Conservation (phyloP, 2,113 vertebrate species). For the Ellobius talpinus region DNA sequence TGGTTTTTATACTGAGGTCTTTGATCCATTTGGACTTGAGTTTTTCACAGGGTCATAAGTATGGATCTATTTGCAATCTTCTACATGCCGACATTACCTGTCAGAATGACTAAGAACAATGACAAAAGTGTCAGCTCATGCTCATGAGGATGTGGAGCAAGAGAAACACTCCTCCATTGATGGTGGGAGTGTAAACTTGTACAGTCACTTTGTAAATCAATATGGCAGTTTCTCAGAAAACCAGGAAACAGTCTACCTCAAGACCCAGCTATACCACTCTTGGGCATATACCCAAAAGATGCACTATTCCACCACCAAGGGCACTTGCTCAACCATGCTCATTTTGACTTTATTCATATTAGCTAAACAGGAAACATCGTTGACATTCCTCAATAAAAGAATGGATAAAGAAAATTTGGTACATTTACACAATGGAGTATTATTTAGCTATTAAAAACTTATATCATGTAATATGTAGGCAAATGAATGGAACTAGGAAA, state of each 20-base stretch:
- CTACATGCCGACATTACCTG: background rate
- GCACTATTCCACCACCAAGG: no score
- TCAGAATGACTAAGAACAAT: background rate
- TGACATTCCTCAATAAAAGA: background rate
- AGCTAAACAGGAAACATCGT: background rate
- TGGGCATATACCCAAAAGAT: background rate
- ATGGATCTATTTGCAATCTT: background rate
- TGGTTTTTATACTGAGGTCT: background rate
- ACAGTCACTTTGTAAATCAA: background rate
- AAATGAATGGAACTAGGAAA: background rate
- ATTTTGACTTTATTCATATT: background rate
- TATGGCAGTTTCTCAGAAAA: background rate
- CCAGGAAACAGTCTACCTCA: no score
- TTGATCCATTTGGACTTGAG: background rate
- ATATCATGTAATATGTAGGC: background rate
- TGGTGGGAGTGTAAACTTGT: background rate
- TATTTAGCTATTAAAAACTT: background rate
- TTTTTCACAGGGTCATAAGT: background rate
- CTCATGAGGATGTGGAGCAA: background rate
- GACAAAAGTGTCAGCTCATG: background rate
- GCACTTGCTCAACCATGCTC: background rate
- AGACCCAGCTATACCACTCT: background rate
- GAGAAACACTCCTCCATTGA: background rate
- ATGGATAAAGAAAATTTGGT: background rate
- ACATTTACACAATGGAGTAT: background rate